Evolutionary conservation across 1,140 invertebrate genomes (phyloP).

Genomic region (Drosophila nigrodunni): DNA sequence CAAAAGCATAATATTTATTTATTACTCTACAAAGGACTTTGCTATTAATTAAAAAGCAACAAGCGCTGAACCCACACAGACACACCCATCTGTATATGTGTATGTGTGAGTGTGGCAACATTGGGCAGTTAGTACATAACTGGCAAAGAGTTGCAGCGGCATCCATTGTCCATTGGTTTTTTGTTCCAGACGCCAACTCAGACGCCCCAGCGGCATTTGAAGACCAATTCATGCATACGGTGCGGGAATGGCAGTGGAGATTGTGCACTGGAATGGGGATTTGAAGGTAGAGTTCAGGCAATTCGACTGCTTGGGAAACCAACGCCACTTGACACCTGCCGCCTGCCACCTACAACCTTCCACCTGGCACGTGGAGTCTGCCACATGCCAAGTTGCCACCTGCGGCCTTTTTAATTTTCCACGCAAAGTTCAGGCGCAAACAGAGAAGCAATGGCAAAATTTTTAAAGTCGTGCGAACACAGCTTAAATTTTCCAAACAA

Average conservation of each 20-base stretch:
- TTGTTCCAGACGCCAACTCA: slow-evolving; percentile 39
- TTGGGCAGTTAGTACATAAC: slow-evolving; percentile 21
- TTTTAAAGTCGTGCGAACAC: slow-evolving; percentile 63
- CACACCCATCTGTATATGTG: background rate
- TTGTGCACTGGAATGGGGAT: too few species aligned
- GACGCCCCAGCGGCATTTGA: slow-evolving; percentile 66
- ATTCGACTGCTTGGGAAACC: slow-evolving; percentile 46
- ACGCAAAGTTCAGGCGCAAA: slow-evolving; percentile 77
- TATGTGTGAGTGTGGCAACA: slow-evolving; percentile 1
- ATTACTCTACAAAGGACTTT: slow-evolving; percentile 85
- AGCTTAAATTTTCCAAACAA: slow-evolving; percentile 50
- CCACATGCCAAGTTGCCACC: slow-evolving; percentile 57
- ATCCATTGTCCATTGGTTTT: slow-evolving; percentile 42
- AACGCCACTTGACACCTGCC: slow-evolving; percentile 43
- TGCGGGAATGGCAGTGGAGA: background rate
- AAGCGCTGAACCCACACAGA: slow-evolving; percentile 50
- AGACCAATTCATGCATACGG: slow-evolving; percentile 52
- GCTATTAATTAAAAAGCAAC: slow-evolving; percentile 85
- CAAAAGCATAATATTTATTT: slow-evolving; percentile 84
- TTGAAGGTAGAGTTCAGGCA: slow-evolving; percentile 1
- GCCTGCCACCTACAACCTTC: slow-evolving; percentile 16
- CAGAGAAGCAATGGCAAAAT: slow-evolving; percentile 55
- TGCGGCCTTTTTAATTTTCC: slow-evolving; percentile 82
- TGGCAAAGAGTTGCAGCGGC: slow-evolving; percentile 34
- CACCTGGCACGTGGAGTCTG: slow-evolving; percentile 52